Conservation (phyloP, 2,888 invertebrate genomes). For the Tuberolachnus salignus region DNA sequence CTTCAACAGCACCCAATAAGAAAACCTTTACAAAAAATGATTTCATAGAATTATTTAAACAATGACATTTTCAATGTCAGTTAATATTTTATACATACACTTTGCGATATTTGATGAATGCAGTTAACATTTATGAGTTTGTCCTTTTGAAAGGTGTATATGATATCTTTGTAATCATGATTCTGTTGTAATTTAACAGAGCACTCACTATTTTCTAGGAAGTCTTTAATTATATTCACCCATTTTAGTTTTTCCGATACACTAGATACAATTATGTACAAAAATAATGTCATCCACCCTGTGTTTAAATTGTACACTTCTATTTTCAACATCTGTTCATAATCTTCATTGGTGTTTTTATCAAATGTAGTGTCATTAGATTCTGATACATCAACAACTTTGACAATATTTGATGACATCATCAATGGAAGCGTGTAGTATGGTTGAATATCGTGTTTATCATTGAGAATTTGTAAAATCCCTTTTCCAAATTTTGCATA, state of each 20-base stretch:
- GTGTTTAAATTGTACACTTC: slow-evolving; percentile 46
- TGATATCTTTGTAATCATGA: slow-evolving; percentile 51
- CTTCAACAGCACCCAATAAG: slow-evolving; percentile 57
- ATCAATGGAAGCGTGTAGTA: slow-evolving; percentile 37
- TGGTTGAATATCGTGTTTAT: slow-evolving; percentile 36
- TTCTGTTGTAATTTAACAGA: slow-evolving; percentile 24
- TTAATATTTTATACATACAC: slow-evolving; percentile 19
- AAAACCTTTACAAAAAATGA: slow-evolving; percentile 44
- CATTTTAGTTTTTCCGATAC: slow-evolving; percentile 54
- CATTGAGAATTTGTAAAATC: slow-evolving; percentile 21
- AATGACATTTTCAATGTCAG: not conserved
- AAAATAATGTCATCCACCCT: slow-evolving; percentile 43
- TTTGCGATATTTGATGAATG: slow-evolving; percentile 52
- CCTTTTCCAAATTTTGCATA: slow-evolving; percentile 45
- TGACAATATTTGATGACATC: slow-evolving; percentile 36
- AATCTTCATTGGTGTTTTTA: slow-evolving; percentile 47
- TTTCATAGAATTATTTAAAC: slow-evolving; percentile 6
- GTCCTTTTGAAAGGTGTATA: slow-evolving; percentile 47
- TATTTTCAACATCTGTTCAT: slow-evolving; percentile 51
- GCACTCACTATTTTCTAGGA: slow-evolving; percentile 35
- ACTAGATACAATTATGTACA: slow-evolving; percentile 47
- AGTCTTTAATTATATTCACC: slow-evolving; percentile 43
- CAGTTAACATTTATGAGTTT: slow-evolving; percentile 48
- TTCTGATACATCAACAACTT: slow-evolving; percentile 39
- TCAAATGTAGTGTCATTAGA: slow-evolving; percentile 48